Base-by-base conservation (phyloP, 2,113 vertebrate genomes). In the Emydura subglobosa region DNA sequence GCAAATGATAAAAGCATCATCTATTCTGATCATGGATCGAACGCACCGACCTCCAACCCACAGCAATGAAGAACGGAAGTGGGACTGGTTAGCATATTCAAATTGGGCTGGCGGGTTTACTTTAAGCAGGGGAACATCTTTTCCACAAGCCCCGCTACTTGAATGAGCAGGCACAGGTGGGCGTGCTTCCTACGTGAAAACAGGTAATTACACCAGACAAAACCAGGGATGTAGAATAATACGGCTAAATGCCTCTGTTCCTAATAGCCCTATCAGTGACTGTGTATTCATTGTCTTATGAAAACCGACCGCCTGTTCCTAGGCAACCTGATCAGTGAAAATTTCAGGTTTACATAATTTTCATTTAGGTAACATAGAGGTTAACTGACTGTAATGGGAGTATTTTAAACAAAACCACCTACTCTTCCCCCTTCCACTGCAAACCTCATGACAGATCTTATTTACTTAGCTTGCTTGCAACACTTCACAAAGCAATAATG, bases 341-440 rank as follows among this genome's bases (percentile, higher is more conserved):
- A 98, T 98, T 97, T 97, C 98, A 98, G 98, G 97, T 98, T 98
- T 98, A 97, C 96, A 97, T 97, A 96, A 96, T 98, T 98, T 98
- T 98, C 98, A 98, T 97, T 98, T 97, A 98, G 98, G 97, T 95
- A 98, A 97, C 97, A 96, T 93, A 97, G 98, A 98, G 98, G 98
- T 98, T 98, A 98, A 98, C 98, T 94, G 97, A 94, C 97, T 97
- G 97, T 96, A 98, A 98, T 97, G 86, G 97, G 95, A 98, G 95
- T 96, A 93, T 98, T 98, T 98, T 94, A 97, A 98, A 98, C 98
- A 98, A 98, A 98, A 79, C 98, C 98, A 98, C 97, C 98, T 92
- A 95, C 98, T 97, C 95, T 91, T 90, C 83, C 88, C 84, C 90
- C 65, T 85, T 22, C 90, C 44, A 34, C 78, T 22, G 84, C 91